phyloP scores from a whole-genome alignment of 2,888 invertebrate species.

The Alviniconcha strummeri region DNA sequence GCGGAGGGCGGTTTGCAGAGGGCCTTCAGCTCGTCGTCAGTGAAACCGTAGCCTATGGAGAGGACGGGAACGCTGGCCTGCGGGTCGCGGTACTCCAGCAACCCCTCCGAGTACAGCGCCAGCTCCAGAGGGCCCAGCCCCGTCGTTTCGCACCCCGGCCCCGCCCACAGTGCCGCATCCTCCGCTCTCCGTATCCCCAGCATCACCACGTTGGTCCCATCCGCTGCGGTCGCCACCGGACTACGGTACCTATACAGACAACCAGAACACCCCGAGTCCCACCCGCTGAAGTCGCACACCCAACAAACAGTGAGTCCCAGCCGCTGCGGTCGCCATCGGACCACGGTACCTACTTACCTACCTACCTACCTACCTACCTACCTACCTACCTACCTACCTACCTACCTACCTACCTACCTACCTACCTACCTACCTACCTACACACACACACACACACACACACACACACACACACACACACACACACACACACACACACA shows the following conservation, averaged over 20 bases:
- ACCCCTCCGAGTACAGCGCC: conserved; percentile 30
- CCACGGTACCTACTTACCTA: no score
- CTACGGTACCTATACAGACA: no score
- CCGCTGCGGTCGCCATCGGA: no score
- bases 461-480: neutral
- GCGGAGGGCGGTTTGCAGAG: conserved; percentile 18
- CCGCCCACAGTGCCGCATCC: no score
- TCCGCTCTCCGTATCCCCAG: no score
- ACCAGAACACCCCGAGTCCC: neutral
- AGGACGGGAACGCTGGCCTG: conserved; percentile 39
- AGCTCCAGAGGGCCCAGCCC: conserved; percentile 28
- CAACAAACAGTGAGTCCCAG: no score
- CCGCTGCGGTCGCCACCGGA: no score
- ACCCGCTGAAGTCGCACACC: neutral
- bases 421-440: neutral
- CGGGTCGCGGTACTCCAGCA: conserved; percentile 34
- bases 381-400: no score
- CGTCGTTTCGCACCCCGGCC: no score
- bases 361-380: no score
- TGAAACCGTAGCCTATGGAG: conserved; percentile 41
- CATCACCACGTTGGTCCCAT: no score
- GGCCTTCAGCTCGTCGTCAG: conserved; percentile 37
- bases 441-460: neutral
- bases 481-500: neutral
- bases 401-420: no score